phyloP scores from a whole-genome alignment of 2,797 vertebrate genomes.

The Chanos chanos region DNA sequence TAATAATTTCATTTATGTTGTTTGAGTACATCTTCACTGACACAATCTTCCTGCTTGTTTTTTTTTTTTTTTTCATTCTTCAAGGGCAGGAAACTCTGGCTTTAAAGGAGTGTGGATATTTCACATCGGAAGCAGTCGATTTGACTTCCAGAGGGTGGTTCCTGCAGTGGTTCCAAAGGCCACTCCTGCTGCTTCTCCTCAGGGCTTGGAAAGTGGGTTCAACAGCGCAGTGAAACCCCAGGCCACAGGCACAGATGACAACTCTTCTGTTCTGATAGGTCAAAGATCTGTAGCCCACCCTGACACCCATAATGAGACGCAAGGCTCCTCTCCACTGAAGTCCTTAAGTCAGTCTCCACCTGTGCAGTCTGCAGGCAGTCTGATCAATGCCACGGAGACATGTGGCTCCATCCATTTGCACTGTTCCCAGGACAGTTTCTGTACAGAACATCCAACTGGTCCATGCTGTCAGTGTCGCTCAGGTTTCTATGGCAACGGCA shows the following conservation, averaged over 20 bases:
- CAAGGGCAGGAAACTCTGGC: constrained; percentile 68
- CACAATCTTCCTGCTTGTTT: neutral
- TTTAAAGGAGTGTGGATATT: constrained; percentile 74
- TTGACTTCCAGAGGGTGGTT: constrained; percentile 52
- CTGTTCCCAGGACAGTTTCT: constrained; percentile 74
- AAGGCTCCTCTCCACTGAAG: neutral
- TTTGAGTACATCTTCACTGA: neutral
- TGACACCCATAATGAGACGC: constrained; percentile 8
- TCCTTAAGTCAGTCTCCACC: neutral
- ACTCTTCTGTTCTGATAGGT: constrained; percentile 7
- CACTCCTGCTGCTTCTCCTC: too few relatives aligned
- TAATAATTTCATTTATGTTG: too few relatives aligned
- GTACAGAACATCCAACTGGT: constrained; percentile 70
- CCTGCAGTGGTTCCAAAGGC: constrained; percentile 34
- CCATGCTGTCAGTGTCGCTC: constrained; percentile 78
- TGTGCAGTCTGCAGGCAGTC: constrained; percentile 35
- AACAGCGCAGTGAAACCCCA: too few relatives aligned
- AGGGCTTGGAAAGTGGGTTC: neutral
- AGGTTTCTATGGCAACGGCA: constrained; percentile 72
- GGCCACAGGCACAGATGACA: neutral
- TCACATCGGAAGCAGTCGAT: constrained; percentile 61
- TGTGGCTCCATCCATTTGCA: constrained; percentile 61
- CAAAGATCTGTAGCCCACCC: neutral
- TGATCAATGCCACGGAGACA: constrained; percentile 56
- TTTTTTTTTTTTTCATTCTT: constrained; percentile 3